These are phyloP conservation scores for Adelognathus sp. DNA, from an alignment of 2,888 invertebrate genomes.

Conservation along the genomic window DNA sequence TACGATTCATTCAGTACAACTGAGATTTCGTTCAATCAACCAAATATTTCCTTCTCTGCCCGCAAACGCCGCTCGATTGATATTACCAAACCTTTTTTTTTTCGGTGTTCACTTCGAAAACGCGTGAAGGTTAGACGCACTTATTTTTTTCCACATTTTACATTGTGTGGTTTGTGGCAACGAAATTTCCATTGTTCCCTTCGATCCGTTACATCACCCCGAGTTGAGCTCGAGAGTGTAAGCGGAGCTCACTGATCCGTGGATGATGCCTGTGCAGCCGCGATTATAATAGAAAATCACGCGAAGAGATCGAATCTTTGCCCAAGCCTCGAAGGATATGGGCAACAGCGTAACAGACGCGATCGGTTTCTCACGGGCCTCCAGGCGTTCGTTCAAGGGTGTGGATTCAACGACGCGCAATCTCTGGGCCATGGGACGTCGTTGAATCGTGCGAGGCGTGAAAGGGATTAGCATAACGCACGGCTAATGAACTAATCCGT, in stretches of 20 bases:
- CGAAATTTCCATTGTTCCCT: background rate
- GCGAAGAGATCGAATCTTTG: constrained; percentile 2
- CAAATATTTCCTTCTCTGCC: no score
- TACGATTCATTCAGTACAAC: no score
- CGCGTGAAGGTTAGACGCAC: background rate
- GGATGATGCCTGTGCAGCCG: background rate
- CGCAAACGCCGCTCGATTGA: no score
- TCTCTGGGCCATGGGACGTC: constrained; percentile 57
- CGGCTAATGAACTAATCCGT: constrained; percentile 73
- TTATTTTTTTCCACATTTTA: background rate
- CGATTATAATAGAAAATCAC: background rate
- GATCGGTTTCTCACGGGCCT: constrained; percentile 64
- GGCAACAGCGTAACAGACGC: background rate
- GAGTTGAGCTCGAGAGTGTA: background rate
- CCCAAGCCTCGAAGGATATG: background rate
- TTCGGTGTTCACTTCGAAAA: no score
- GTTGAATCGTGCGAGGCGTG: constrained; percentile 67
- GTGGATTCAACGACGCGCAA: constrained; percentile 54
- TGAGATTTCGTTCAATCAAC: no score
- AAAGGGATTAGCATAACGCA: constrained; percentile 74
- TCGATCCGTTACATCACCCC: background rate
- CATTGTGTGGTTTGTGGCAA: background rate
- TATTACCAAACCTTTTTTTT: no score
- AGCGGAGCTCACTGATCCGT: background rate
- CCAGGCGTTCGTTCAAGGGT: constrained; percentile 51